Conservation (phyloP, 2,888 invertebrate genomes). For the Heliconius hortense region DNA sequence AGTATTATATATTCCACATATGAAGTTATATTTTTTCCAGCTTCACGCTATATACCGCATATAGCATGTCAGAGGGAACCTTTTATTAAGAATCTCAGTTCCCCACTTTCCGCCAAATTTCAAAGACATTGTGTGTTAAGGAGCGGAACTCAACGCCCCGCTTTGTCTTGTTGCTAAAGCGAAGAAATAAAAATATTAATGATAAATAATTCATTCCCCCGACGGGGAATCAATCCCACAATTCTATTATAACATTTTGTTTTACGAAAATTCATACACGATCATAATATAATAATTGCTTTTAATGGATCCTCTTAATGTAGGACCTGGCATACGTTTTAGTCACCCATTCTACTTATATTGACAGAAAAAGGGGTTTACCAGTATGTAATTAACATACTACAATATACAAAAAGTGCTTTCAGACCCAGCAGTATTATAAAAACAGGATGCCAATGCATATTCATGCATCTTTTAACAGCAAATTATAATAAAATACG, state of each 20-base stretch:
- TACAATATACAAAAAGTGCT: conserved; percentile 28
- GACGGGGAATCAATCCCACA: no score
- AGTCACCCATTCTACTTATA: conserved; percentile 21
- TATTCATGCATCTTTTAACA: conserved; percentile 13
- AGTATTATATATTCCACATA: neutral
- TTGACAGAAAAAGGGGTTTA: conserved; percentile 28
- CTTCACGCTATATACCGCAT: no score
- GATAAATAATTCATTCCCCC: no score
- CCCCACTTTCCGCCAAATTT: no score
- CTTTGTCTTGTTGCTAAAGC: no score
- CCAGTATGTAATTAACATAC: conserved; percentile 34
- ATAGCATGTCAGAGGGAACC: no score
- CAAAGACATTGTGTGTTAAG: no score
- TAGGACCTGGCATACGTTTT: conserved; percentile 22
- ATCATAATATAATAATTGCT: neutral
- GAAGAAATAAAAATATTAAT: no score
- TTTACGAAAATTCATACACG: neutral
- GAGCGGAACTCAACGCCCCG: no score
- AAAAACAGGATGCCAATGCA: conserved; percentile 13
- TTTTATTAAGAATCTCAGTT: no score
- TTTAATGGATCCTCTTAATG: conserved; percentile 20
- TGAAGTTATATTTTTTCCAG: neutral
- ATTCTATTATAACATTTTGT: no score
- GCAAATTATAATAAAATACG: neutral
- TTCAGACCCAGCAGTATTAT: neutral